Evolutionary conservation across 2,888 invertebrate genomes (phyloP).

Genomic region (Eumerus sabulonum): DNA sequence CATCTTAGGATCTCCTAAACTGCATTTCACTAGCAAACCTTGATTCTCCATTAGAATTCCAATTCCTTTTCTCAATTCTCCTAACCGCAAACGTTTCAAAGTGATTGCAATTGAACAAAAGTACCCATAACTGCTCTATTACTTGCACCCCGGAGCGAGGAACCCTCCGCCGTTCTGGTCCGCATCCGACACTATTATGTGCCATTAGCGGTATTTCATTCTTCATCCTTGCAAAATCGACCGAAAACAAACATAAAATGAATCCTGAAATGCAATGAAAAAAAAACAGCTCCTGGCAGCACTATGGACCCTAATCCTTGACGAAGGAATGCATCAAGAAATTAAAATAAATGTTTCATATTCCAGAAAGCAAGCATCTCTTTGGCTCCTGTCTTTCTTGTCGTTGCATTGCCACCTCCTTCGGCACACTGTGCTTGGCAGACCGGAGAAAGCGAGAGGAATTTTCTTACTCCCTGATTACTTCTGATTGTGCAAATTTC

Average conservation of each 20-base stretch:
- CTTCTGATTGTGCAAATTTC: conserved; percentile 52
- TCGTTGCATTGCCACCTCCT: conserved; percentile 26
- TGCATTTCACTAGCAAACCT: too few species aligned
- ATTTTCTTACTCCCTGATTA: conserved; percentile 46
- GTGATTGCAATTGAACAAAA: conserved; percentile 45
- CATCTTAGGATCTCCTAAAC: too few species aligned
- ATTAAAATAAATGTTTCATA: conserved; percentile 59
- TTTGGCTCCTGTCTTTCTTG: background rate
- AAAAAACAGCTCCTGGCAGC: conserved; percentile 39
- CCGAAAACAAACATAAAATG: conserved; percentile 1
- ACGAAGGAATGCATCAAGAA: conserved; percentile 49
- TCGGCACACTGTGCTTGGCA: conserved; percentile 42
- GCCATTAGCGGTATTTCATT: conserved; percentile 40
- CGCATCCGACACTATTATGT: conserved; percentile 24
- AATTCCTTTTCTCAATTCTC: background rate
- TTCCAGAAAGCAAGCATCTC: background rate
- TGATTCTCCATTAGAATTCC: too few species aligned
- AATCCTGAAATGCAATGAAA: background rate
- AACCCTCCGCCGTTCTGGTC: background rate
- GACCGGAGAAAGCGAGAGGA: conserved; percentile 33
- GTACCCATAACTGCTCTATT: conserved; percentile 33
- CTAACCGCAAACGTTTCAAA: conserved; percentile 27
- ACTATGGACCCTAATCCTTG: conserved; percentile 10
- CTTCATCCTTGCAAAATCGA: conserved; percentile 7
- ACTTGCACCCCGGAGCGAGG: conserved; percentile 1